These are phyloP conservation scores for Cryptosula pallasiana DNA, from an alignment of 2,888 invertebrate genomes.

Conservation along the genomic window DNA sequence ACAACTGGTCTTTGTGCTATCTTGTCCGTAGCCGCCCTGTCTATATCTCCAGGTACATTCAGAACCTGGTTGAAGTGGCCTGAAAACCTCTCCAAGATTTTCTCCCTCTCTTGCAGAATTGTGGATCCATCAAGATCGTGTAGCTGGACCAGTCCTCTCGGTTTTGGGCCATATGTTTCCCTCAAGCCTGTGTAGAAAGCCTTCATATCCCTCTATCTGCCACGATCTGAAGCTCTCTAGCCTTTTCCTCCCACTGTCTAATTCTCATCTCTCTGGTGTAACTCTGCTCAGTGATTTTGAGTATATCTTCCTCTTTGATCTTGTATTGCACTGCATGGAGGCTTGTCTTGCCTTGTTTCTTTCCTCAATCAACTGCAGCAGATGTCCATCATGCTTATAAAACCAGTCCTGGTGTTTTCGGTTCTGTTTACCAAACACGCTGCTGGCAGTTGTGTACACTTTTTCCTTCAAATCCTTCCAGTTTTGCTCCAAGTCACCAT, in stretches of 20 bases:
- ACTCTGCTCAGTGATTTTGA: conserved; percentile 1
- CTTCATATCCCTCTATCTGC: not conserved
- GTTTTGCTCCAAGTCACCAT: conserved; percentile 6
- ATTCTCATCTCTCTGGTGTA: conserved; percentile 17
- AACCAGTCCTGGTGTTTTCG: conserved; percentile 7
- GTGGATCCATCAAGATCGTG: conserved; percentile 26
- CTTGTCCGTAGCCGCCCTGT: not conserved
- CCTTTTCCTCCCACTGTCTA: not conserved
- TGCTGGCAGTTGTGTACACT: not conserved
- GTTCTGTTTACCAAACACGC: conserved; percentile 5
- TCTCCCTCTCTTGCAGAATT: conserved; percentile 25
- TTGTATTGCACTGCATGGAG: conserved; percentile 3
- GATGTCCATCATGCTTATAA: not conserved
- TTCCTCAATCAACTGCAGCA: conserved; percentile 14
- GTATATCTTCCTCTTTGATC: conserved; percentile 15
- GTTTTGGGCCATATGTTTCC: conserved; percentile 25
- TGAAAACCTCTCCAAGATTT: conserved; percentile 28
- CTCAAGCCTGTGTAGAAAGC: conserved; percentile 19
- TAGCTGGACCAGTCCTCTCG: conserved; percentile 26
- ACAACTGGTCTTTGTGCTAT: not conserved
- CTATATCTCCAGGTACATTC: conserved; percentile 25
- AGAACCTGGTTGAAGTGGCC: conserved; percentile 28
- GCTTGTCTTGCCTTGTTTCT: conserved; percentile 17
- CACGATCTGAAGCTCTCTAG: not conserved
- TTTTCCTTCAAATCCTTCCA: conserved; percentile 12